phyloP scores from a whole-genome alignment of 1,140 invertebrate species.

The Spodoptera frugiperda region DNA sequence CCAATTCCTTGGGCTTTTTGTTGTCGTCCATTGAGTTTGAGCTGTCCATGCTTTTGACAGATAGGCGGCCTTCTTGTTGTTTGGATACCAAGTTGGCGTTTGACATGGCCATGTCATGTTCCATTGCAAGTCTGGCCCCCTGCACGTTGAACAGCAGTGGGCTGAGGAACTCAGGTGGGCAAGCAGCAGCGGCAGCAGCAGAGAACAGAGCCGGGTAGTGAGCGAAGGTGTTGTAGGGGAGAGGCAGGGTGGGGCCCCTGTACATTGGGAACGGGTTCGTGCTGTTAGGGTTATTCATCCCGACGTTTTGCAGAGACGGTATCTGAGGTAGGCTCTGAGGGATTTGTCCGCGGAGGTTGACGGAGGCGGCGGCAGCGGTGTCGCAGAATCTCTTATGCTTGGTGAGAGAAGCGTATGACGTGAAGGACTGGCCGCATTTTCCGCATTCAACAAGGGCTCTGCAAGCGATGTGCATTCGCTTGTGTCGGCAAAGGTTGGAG shows the following conservation, averaged over 20 bases:
- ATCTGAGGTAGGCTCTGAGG: conserved; percentile 84
- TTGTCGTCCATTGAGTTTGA: conserved; percentile 73
- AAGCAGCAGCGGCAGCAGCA: conserved; percentile 78
- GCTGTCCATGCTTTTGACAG: conserved; percentile 80
- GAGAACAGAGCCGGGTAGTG: conserved; percentile 88
- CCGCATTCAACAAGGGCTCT: conserved; percentile 95
- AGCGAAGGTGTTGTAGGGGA: conserved; percentile 88
- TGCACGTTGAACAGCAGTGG: conserved; percentile 86
- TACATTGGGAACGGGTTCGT: conserved; percentile 91
- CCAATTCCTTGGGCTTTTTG: conserved; percentile 72
- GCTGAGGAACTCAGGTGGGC: conserved; percentile 85
- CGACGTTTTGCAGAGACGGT: conserved; percentile 80
- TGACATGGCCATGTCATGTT: conserved; percentile 76
- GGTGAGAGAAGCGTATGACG: conserved; percentile 93
- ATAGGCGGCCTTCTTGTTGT: conserved; percentile 78
- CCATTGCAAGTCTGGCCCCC: conserved; percentile 80
- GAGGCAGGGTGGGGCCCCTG: conserved; percentile 84
- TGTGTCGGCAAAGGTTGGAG: conserved; percentile 99
- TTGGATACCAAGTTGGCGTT: conserved; percentile 75
- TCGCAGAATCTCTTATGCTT: conserved; percentile 96
- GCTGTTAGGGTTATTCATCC: conserved; percentile 84
- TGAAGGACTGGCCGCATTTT: conserved; percentile 97
- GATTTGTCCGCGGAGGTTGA: conserved; percentile 80
- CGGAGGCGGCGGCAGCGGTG: conserved; percentile 84
- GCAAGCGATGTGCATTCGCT: conserved; percentile 98